A percentile compares a stretch with the other conserved stretches of the same genome.
These are phyloP conservation scores for Limnodromus scolopaceus DNA, from an alignment of 2,797 vertebrate species.

Conservation along the genomic window DNA sequence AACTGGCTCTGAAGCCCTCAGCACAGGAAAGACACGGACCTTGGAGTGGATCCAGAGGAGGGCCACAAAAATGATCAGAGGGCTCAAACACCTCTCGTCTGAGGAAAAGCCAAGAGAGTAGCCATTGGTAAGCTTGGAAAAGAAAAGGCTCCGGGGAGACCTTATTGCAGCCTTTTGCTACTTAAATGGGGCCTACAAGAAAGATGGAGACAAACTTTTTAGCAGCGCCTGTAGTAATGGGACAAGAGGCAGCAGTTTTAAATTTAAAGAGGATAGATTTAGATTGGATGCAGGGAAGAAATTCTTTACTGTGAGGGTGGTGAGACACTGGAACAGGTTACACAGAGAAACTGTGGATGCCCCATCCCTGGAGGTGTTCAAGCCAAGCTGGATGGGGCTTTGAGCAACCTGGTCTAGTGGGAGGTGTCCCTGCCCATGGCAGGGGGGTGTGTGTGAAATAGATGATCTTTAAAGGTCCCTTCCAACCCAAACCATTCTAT, in stretches of 20 bases:
- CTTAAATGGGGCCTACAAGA: background rate
- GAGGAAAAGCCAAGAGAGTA: background rate
- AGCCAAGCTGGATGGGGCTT: background rate
- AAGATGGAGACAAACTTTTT: background rate
- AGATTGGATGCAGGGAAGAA: background rate
- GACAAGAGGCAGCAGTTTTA: background rate
- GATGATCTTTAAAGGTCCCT: background rate
- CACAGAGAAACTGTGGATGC: background rate
- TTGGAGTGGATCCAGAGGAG: fast-evolving
- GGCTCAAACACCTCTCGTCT: fast-evolving
- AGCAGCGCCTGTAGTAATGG: background rate
- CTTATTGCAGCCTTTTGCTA: background rate
- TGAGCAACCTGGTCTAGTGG: background rate
- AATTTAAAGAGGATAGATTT: background rate
- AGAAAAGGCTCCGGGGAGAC: background rate
- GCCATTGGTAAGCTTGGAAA: background rate
- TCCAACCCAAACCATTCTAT: background rate
- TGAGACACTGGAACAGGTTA: background rate
- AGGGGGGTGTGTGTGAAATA: background rate
- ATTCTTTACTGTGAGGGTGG: background rate
- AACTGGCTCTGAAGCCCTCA: background rate
- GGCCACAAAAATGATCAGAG: background rate
- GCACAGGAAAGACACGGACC: background rate
- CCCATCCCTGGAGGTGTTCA: background rate
- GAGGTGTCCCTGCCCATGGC: background rate